A percentile compares a stretch with the other conserved stretches of the same genome.
Evolutionary conservation across 2,797 vertebrate species (phyloP).

Genomic region (Podarcis lilfordi): DNA sequence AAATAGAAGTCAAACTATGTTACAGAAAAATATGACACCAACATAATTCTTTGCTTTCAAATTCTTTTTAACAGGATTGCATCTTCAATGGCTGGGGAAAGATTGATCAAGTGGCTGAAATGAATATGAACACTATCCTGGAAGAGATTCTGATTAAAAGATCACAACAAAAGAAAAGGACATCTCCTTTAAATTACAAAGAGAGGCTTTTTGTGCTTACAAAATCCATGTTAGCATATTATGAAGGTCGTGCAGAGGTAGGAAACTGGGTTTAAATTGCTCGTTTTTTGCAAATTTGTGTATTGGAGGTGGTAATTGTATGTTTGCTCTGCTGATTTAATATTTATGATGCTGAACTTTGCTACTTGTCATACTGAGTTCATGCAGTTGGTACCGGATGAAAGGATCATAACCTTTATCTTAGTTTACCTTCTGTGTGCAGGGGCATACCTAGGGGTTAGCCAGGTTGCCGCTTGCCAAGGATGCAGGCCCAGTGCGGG

Average conservation of each 20-base stretch:
- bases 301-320: neutral
- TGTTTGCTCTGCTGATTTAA: neutral
- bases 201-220: conserved; percentile 92
- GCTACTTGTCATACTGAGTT: neutral
- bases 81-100: conserved; percentile 82
- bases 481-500: no score
- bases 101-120: conserved; percentile 78
- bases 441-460: no score
- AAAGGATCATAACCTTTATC: neutral
- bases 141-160: conserved; percentile 93
- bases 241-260: conserved; percentile 90
- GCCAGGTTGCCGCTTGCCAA: neutral
- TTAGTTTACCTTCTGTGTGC: neutral
- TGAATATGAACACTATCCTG: conserved; percentile 87
- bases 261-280: conserved; percentile 31
- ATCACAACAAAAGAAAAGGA: conserved; percentile 94
- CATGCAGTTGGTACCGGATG: rapidly evolving
- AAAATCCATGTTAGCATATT: conserved; percentile 86
- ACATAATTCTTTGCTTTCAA: neutral
- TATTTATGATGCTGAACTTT: neutral
- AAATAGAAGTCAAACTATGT: neutral
- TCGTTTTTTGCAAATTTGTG: conserved; percentile 26
- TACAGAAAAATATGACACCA: neutral
- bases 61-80: conserved; percentile 60
- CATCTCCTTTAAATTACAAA: conserved; percentile 94